A percentile compares a stretch with the other conserved stretches of the same genome.
These are phyloP conservation scores for Pogonognathellus flavescens DNA, from an alignment of 1,140 invertebrate genomes.

Conservation along the genomic window DNA sequence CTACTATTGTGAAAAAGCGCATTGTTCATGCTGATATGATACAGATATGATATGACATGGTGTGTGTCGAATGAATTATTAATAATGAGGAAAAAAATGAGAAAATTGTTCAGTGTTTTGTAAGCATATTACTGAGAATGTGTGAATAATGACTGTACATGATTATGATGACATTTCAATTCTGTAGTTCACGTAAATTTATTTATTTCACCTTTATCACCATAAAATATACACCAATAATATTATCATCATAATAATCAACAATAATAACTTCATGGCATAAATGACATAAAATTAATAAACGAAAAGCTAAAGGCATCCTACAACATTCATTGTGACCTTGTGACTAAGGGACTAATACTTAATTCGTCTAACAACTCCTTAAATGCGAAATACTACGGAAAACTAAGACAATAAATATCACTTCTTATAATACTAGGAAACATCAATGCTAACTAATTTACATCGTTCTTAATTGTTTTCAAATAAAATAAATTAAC, in stretches of 20 bases:
- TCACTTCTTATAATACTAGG: too few species aligned
- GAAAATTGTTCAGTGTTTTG: conserved; percentile 55
- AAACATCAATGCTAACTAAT: too few species aligned
- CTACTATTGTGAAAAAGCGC: conserved; percentile 27
- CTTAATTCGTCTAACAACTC: too few species aligned
- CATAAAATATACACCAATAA: neutral
- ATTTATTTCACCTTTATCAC: conserved; percentile 19
- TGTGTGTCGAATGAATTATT: conserved; percentile 29
- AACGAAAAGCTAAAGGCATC: too few species aligned
- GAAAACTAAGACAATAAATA: too few species aligned
- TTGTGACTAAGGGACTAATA: too few species aligned
- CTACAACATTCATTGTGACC: too few species aligned
- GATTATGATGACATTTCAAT: conserved; percentile 17
- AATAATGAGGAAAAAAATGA: conserved; percentile 5
- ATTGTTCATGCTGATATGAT: conserved; percentile 50
- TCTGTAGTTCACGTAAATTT: neutral
- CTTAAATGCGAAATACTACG: too few species aligned
- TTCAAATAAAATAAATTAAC: too few species aligned
- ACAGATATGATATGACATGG: conserved; percentile 1
- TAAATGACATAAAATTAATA: too few species aligned
- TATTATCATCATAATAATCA: neutral
- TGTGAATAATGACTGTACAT: conserved; percentile 56
- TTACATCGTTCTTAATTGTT: too few species aligned
- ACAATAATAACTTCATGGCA: too few species aligned
- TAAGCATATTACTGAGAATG: conserved; percentile 57